Percentiles rank a stretch among this genome's conserved stretches.
phyloP scores from a whole-genome alignment of 2,888 invertebrate species.

The Dysmachus trigonus region DNA sequence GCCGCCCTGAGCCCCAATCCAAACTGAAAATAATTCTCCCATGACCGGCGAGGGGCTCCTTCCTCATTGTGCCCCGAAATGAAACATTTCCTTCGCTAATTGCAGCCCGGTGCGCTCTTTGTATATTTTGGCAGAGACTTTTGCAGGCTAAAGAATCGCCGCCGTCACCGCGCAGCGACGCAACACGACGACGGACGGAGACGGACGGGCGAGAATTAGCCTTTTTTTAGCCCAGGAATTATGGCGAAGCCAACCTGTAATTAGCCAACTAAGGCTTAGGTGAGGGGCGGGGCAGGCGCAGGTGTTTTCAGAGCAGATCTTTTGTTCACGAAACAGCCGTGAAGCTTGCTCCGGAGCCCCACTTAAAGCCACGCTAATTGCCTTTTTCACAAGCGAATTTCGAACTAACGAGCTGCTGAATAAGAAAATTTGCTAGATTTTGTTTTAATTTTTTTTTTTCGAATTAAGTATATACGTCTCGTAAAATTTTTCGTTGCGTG shows the following conservation, averaged over 20 bases:
- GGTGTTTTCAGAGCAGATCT: not conserved
- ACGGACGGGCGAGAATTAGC: not conserved
- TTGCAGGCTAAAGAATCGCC: not conserved
- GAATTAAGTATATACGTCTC: not conserved
- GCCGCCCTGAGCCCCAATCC: not conserved
- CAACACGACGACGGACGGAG: not conserved
- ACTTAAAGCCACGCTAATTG: conserved; percentile 4
- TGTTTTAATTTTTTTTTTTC: not conserved
- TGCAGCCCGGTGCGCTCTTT: not conserved
- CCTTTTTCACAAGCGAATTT: not conserved
- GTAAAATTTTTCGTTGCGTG: not conserved
- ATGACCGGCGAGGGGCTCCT: not conserved
- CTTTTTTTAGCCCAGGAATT: not conserved
- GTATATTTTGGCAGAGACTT: conserved; percentile 5
- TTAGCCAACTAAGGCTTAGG: not conserved
- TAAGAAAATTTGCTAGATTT: not conserved
- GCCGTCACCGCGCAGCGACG: no score
- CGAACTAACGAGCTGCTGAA: not conserved
- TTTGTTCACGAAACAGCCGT: not conserved
- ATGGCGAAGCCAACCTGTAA: not conserved
- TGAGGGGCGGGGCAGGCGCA: not conserved
- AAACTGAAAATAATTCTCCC: conserved; percentile 8
- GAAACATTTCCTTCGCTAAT: not conserved
- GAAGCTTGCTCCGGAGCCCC: not conserved
- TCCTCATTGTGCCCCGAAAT: not conserved